Evolutionary conservation across 2,888 invertebrate species (phyloP).

Genomic region (Iselma pallidipennis): DNA sequence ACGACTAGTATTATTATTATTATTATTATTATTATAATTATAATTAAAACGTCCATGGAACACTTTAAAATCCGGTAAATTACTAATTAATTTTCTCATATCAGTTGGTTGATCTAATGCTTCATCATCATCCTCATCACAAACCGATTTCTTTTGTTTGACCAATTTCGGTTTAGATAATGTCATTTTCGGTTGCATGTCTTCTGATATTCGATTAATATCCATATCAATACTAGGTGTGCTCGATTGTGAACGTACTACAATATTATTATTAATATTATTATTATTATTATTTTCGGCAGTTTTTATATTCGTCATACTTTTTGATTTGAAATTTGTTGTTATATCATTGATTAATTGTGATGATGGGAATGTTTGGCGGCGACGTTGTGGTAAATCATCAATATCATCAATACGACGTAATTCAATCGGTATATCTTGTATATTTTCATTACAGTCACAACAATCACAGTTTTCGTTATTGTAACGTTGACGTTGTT

Average conservation of each 20-base stretch:
- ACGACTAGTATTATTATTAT: conserved; percentile 47
- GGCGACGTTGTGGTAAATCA: conserved; percentile 41
- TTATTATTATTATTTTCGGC: conserved; percentile 65
- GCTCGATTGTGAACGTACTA: conserved; percentile 15
- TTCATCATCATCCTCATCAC: conserved; percentile 72
- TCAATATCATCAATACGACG: conserved; percentile 74
- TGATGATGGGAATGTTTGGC: conserved; percentile 59
- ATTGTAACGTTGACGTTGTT: conserved; percentile 51
- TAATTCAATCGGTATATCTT: conserved; percentile 86
- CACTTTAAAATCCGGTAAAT: conserved; percentile 68
- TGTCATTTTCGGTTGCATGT: conserved; percentile 32
- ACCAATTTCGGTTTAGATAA: conserved; percentile 70
- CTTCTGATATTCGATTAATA: conserved; percentile 14
- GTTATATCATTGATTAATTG: conserved; percentile 54
- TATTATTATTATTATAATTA: not conserved
- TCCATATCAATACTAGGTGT: conserved; percentile 10
- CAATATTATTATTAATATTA: conserved; percentile 1
- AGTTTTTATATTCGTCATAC: conserved; percentile 81
- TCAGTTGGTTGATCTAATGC: conserved; percentile 69
- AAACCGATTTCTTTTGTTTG: conserved; percentile 84
- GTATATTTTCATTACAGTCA: conserved; percentile 63
- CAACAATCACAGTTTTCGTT: conserved; percentile 64
- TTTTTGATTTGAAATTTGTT: conserved; percentile 76
- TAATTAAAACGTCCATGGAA: conserved; percentile 50
- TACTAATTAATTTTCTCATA: conserved; percentile 68